These are phyloP conservation scores for Numenius phaeopus DNA, from an alignment of 2,797 vertebrate genomes.

Conservation along the genomic window DNA sequence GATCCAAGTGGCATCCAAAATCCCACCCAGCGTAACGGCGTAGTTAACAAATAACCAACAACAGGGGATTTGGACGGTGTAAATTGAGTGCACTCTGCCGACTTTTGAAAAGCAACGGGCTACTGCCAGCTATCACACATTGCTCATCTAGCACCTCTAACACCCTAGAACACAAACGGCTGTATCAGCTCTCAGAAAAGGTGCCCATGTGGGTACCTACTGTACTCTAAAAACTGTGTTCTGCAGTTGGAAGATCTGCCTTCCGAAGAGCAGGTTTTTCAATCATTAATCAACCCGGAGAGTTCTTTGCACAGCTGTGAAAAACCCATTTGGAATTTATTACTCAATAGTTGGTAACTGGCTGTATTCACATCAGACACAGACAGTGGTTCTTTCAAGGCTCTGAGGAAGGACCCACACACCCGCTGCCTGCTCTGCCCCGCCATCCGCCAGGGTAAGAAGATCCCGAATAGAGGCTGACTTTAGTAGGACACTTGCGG, in stretches of 20 bases:
- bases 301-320: background rate
- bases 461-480: background rate
- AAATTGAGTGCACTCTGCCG: background rate
- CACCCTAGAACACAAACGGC: background rate
- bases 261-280: background rate
- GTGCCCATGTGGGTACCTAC: background rate
- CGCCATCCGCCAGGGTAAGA: background rate
- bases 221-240: background rate
- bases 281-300: background rate
- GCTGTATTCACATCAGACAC: background rate
- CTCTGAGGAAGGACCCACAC: rapidly evolving
- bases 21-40: rapidly evolving
- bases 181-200: background rate
- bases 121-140: rapidly evolving
- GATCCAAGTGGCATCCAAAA: background rate
- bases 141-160: background rate
- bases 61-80: background rate
- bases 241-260: background rate
- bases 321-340: background rate
- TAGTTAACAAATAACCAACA: background rate
- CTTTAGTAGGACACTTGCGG: background rate
- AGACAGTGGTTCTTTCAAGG: rapidly evolving
- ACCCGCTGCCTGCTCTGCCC: background rate
- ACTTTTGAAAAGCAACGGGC: background rate
- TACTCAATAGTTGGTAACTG: background rate